These are phyloP conservation scores for Cygnus olor DNA, from an alignment of 2,797 vertebrate species.

Conservation along the genomic window DNA sequence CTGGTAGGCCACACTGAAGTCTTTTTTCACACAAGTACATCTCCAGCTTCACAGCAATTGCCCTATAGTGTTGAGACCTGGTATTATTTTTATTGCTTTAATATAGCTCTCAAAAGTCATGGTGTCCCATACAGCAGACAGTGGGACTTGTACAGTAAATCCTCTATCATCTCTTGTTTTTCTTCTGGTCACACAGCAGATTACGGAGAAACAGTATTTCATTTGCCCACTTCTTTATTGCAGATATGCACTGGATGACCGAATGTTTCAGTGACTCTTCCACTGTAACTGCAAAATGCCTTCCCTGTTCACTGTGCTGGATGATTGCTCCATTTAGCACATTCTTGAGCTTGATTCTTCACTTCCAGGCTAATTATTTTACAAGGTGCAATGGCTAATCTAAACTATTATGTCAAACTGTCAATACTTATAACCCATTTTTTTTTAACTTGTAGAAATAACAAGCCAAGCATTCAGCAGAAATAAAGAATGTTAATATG, in stretches of 20 bases:
- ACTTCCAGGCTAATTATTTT: conserved; percentile 58
- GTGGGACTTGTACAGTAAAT: neutral
- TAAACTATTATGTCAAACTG: neutral
- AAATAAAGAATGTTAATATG: neutral
- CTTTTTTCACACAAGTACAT: neutral
- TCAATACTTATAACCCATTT: neutral
- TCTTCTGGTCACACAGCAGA: neutral
- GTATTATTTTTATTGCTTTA: neutral
- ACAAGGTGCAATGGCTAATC: conserved; percentile 13
- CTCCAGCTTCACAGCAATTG: neutral
- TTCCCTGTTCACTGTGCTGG: conserved; percentile 44
- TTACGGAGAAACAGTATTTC: neutral
- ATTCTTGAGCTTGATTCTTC: conserved; percentile 32
- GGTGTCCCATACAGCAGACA: neutral
- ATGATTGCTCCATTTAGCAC: conserved; percentile 57
- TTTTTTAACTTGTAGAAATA: neutral
- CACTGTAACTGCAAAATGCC: conserved; percentile 24
- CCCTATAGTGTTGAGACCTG: neutral
- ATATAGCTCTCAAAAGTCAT: neutral
- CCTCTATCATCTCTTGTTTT: neutral
- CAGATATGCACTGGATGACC: neutral
- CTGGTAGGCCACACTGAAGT: neutral
- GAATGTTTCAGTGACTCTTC: conserved; percentile 20
- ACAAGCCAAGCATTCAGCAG: neutral
- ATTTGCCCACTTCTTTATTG: conserved; percentile 23